These are phyloP conservation scores for Lissonota sp. DNA, from an alignment of 2,888 invertebrate species.

Conservation along the genomic window DNA sequence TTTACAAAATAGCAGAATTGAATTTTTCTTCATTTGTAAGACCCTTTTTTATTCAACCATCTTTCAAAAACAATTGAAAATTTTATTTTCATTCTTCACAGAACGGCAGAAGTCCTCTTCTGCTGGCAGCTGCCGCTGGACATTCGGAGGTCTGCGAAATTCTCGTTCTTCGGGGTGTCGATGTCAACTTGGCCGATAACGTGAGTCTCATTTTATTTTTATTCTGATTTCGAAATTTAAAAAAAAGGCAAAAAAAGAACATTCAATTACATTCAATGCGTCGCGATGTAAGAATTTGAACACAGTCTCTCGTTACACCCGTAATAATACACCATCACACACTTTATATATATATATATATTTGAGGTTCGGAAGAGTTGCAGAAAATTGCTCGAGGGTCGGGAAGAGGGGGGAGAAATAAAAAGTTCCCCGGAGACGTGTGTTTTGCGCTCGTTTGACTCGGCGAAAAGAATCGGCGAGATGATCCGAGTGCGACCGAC, in stretches of 20 bases:
- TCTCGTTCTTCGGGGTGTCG: slow-evolving; percentile 84
- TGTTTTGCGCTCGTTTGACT: slow-evolving; percentile 54
- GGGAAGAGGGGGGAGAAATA: not conserved
- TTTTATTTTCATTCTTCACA: slow-evolving; percentile 62
- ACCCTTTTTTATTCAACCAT: too few species aligned
- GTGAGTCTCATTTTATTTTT: slow-evolving; percentile 80
- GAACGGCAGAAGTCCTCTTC: slow-evolving; percentile 85
- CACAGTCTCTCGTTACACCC: slow-evolving; percentile 17
- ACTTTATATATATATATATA: not conserved
- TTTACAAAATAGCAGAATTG: too few species aligned
- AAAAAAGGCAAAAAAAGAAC: not conserved
- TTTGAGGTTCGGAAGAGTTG: not conserved
- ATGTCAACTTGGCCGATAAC: slow-evolving; percentile 84
- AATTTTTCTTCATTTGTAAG: too few species aligned
- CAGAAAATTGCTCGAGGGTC: not conserved
- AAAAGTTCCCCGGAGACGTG: not conserved
- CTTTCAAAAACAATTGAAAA: too few species aligned
- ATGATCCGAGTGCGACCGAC: slow-evolving; percentile 16
- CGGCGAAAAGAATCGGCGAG: slow-evolving; percentile 12
- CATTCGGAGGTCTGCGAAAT: slow-evolving; percentile 84
- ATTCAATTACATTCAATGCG: slow-evolving; percentile 9
- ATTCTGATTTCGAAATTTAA: slow-evolving; percentile 4
- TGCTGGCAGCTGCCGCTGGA: slow-evolving; percentile 86
- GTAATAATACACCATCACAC: not conserved
- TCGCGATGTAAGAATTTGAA: not conserved